phyloP scores from a whole-genome alignment of 2,888 invertebrate species.

The Notodonta ziczac region DNA sequence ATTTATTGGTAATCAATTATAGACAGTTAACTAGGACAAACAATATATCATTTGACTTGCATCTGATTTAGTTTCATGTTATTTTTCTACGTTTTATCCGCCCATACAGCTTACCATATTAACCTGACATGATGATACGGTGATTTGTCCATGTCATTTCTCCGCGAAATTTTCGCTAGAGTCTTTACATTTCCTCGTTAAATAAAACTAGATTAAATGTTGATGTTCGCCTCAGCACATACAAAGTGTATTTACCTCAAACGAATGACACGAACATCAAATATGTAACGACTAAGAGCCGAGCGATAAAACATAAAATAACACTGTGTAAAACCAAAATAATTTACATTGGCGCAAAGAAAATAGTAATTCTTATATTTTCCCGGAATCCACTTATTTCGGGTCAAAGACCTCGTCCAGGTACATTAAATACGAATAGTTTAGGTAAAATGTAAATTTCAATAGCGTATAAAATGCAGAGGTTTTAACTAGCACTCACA shows the following conservation, averaged over 20 bases:
- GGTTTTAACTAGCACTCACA: neutral
- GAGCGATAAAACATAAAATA: neutral
- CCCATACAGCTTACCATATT: too few species aligned
- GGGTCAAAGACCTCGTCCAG: slow-evolving; percentile 2
- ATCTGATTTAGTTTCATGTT: too few species aligned
- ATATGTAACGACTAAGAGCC: neutral
- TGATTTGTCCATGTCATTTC: too few species aligned
- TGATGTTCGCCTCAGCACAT: neutral
- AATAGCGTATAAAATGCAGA: slow-evolving; percentile 10
- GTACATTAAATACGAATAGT: neutral
- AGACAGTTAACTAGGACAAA: too few species aligned
- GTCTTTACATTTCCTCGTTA: too few species aligned
- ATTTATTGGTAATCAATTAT: too few species aligned
- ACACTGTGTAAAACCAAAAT: neutral
- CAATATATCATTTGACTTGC: too few species aligned
- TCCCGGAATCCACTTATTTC: slow-evolving; percentile 1
- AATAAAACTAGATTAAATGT: neutral
- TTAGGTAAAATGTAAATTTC: neutral
- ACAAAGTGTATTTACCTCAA: neutral
- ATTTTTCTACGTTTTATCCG: too few species aligned
- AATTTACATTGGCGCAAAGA: neutral
- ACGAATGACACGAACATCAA: slow-evolving; percentile 1
- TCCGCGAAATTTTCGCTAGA: too few species aligned
- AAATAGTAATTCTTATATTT: slow-evolving; percentile 1
- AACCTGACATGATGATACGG: too few species aligned